Evolutionary conservation across 2,113 vertebrate species (phyloP).

Genomic region (Trogon surrucura): DNA sequence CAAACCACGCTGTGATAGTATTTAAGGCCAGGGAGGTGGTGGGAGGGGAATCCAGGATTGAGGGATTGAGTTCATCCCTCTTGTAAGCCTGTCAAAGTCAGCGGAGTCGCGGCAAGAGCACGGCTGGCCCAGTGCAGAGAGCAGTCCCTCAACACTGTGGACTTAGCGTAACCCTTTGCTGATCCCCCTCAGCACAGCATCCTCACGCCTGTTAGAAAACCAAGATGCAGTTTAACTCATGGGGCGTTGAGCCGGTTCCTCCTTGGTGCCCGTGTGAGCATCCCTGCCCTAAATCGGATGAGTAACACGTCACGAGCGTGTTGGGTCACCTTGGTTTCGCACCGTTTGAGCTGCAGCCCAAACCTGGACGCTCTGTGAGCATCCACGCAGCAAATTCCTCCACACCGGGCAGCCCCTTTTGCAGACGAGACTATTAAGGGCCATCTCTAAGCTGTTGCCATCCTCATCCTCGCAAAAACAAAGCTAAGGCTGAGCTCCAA

Average conservation of each 20-base stretch:
- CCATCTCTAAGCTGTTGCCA: fast-evolving
- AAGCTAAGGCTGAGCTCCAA: fast-evolving
- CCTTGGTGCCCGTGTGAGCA: fast-evolving
- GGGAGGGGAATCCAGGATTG: constrained; percentile 53
- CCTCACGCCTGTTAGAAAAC: not conserved
- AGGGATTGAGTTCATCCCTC: constrained; percentile 56
- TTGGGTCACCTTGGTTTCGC: not conserved
- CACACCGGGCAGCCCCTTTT: not conserved
- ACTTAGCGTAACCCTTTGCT: not conserved
- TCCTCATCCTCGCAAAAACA: not conserved
- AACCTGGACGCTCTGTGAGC: not conserved
- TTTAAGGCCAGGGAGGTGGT: not conserved
- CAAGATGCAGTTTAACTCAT: fast-evolving
- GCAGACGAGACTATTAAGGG: too few relatives aligned
- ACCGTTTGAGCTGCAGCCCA: not conserved
- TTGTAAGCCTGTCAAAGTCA: constrained; percentile 30
- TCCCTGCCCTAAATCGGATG: not conserved
- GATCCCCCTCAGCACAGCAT: not conserved
- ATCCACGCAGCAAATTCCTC: fast-evolving
- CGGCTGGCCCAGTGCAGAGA: not conserved
- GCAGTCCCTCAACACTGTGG: not conserved
- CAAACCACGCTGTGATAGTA: fast-evolving
- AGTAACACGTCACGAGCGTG: fast-evolving
- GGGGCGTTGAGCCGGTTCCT: not conserved
- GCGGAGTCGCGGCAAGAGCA: fast-evolving